These are phyloP conservation scores for Marisa cornuarietis DNA, from an alignment of 1,140 invertebrate genomes.

Conservation along the genomic window DNA sequence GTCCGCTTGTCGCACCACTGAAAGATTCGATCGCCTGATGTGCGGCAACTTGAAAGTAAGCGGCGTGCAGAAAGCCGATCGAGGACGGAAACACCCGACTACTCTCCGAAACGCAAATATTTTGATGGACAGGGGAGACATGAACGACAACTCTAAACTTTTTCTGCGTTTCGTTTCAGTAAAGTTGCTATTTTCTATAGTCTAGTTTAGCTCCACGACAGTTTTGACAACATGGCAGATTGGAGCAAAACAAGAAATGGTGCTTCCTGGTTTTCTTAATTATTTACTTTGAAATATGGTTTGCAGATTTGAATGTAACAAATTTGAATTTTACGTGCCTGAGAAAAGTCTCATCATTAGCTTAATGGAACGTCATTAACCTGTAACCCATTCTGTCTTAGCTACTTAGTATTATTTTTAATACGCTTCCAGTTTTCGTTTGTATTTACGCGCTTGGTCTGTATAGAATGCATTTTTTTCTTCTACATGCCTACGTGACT, in stretches of 20 bases:
- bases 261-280: background rate
- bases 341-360: no score
- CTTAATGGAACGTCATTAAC: no score
- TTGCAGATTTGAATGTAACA: background rate
- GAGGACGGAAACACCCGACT: conserved; percentile 14
- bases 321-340: no score
- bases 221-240: conserved; percentile 38
- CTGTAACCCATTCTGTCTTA: no score
- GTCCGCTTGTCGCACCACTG: background rate
- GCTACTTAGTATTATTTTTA: no score
- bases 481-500: no score
- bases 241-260: conserved; percentile 29
- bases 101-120: conserved; percentile 1
- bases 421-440: no score
- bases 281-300: background rate
- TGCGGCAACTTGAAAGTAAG: background rate
- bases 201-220: background rate
- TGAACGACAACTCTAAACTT: conserved; percentile 4
- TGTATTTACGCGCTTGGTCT: no score
- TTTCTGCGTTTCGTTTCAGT: background rate
- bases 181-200: background rate
- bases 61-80: background rate
- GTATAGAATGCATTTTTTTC: no score
- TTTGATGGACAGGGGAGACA: background rate
- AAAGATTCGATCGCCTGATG: background rate